A percentile compares a stretch with the other conserved stretches of the same genome.
These are phyloP conservation scores for Molorchus minor DNA, from an alignment of 2,888 invertebrate species.

Conservation along the genomic window DNA sequence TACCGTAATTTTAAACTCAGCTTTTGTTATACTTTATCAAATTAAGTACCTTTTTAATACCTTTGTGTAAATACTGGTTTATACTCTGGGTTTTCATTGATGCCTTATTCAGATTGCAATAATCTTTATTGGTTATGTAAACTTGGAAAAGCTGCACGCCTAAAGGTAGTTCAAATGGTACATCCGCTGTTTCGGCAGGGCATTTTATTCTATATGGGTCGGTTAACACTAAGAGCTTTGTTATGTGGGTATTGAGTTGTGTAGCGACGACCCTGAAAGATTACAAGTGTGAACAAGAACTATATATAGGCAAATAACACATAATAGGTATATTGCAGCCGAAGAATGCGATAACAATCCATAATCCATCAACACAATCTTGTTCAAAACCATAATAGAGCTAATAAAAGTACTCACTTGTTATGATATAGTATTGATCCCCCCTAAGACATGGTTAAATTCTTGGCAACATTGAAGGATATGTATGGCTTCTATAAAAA, in stretches of 20 bases:
- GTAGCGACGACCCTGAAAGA: slow-evolving; percentile 79
- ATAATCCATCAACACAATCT: background rate
- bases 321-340: no score
- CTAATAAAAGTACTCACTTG: slow-evolving; percentile 69
- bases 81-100: slow-evolving; percentile 62
- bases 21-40: background rate
- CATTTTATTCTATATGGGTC: slow-evolving; percentile 87
- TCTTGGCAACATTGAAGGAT: slow-evolving; percentile 85
- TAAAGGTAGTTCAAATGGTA: slow-evolving; percentile 77
- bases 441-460: slow-evolving; percentile 80
- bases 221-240: slow-evolving; percentile 81
- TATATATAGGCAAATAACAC: background rate
- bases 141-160: slow-evolving; percentile 84
- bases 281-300: background rate
- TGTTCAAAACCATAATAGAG: slow-evolving; percentile 4
- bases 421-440: slow-evolving; percentile 89
- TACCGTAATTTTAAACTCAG: background rate
- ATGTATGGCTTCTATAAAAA: slow-evolving; percentile 88
- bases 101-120: slow-evolving; percentile 64
- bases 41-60: slow-evolving; percentile 49
- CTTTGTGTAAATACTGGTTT: slow-evolving; percentile 48
- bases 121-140: slow-evolving; percentile 74
- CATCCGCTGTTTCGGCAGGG: slow-evolving; percentile 75
- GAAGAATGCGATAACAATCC: no score
- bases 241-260: slow-evolving; percentile 77